phyloP scores from a whole-genome alignment of 2,113 vertebrate species.

The Ascaphus truei region DNA sequence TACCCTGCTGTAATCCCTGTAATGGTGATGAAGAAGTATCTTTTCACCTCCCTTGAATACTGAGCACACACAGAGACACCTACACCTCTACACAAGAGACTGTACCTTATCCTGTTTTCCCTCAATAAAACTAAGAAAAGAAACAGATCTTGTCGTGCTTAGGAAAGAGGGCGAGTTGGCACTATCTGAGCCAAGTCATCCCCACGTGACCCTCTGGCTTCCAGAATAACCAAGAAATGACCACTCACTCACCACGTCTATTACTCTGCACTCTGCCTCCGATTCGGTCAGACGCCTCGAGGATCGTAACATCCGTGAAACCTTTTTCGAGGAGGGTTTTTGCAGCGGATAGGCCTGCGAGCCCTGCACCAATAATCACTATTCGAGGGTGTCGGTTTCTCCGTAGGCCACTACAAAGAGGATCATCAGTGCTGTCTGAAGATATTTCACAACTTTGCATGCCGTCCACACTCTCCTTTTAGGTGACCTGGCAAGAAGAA shows the following conservation, averaged over 20 bases:
- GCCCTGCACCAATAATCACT: constrained; percentile 92
- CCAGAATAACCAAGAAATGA: no score
- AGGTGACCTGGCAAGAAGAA: constrained; percentile 67
- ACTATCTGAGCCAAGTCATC: no score
- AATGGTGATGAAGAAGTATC: no score
- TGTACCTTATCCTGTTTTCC: no score
- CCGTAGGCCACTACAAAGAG: constrained; percentile 89
- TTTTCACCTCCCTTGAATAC: no score
- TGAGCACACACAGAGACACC: no score
- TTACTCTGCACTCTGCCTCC: constrained; percentile 93
- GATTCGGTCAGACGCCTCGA: constrained; percentile 88
- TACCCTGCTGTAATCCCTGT: no score
- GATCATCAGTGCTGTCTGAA: constrained; percentile 98
- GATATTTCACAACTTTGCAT: constrained; percentile 99
- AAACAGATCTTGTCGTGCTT: no score
- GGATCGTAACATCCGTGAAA: constrained; percentile 92
- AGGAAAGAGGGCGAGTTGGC: no score
- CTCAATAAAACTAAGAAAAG: no score
- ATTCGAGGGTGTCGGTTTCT: constrained; percentile 94
- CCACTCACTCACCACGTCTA: constrained; percentile 89
- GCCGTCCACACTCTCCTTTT: constrained; percentile 92
- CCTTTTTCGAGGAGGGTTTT: constrained; percentile 86
- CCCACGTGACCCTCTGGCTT: no score
- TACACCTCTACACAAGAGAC: no score
- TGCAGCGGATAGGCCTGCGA: constrained; percentile 89